phyloP scores from a whole-genome alignment of 2,113 vertebrate genomes.

The Apaloderma vittatum region DNA sequence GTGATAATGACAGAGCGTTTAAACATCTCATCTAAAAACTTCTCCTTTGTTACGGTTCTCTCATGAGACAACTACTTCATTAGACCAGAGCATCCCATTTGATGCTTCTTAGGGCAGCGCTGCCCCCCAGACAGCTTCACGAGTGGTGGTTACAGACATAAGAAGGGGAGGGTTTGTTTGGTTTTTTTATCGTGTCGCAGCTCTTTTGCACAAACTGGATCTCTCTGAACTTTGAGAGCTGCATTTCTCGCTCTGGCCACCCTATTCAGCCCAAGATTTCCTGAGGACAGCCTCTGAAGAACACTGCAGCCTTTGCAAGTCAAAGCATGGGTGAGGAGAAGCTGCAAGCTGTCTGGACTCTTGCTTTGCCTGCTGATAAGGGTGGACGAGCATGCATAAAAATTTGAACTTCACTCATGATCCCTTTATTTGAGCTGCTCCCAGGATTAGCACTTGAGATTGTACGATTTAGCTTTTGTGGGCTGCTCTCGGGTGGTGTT shows the following conservation, averaged over 20 bases:
- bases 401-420: not conserved
- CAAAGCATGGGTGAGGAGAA: not conserved
- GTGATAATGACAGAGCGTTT: not conserved
- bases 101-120: not conserved
- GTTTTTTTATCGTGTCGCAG: not conserved
- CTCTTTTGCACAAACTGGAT: not conserved
- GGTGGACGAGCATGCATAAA: not conserved
- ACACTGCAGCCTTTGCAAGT: not conserved
- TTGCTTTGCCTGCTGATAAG: not conserved
- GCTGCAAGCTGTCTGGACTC: not conserved
- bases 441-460: not conserved
- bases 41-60: not conserved
- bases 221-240: not conserved
- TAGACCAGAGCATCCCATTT: not conserved
- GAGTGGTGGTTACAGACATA: not conserved
- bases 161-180: not conserved
- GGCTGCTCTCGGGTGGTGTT: not conserved
- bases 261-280: not conserved
- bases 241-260: not conserved
- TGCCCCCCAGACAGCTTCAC: not conserved
- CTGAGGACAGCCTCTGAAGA: not conserved
- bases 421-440: not conserved
- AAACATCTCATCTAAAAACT: not conserved
- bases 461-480: not conserved
- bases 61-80: not conserved